A percentile compares a stretch with the other conserved stretches of the same genome.
Conservation (phyloP, 2,888 invertebrate species). For the Eucera pruinosa region DNA sequence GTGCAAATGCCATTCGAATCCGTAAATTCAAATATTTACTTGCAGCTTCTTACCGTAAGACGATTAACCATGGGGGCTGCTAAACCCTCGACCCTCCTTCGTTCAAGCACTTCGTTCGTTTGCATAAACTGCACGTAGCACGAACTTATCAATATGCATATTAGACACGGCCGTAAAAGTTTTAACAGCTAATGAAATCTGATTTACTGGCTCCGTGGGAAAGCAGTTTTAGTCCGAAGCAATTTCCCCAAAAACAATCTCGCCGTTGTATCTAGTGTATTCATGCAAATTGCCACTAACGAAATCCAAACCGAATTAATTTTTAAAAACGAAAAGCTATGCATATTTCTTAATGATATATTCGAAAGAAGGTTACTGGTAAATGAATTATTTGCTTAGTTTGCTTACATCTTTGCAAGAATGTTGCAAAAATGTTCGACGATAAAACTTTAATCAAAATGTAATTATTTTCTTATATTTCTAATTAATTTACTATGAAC, state of each 20-base stretch:
- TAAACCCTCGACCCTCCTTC: neutral
- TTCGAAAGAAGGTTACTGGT: no score
- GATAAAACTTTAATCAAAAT: no score
- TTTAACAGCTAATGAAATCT: constrained; percentile 5
- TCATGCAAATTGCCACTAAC: neutral
- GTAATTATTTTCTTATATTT: no score
- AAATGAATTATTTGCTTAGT: no score
- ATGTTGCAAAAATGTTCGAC: no score
- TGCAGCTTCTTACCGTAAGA: neutral
- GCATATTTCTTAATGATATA: no score
- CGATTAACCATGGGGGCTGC: constrained; percentile 34
- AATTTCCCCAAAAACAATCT: neutral
- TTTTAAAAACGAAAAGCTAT: no score
- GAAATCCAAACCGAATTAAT: no score
- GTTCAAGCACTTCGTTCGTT: neutral
- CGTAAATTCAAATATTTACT: constrained; percentile 52
- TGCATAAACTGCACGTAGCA: neutral
- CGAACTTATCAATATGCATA: constrained; percentile 23
- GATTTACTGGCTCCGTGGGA: neutral
- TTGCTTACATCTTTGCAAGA: no score
- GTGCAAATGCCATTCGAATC: constrained; percentile 1
- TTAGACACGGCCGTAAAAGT: neutral
- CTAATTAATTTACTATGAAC: no score
- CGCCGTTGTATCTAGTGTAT: neutral
- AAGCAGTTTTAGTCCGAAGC: neutral